A percentile compares a stretch with the other conserved stretches of the same genome.
Evolutionary conservation across 2,797 vertebrate genomes (phyloP).

Genomic region (Chloroceryle amazona): DNA sequence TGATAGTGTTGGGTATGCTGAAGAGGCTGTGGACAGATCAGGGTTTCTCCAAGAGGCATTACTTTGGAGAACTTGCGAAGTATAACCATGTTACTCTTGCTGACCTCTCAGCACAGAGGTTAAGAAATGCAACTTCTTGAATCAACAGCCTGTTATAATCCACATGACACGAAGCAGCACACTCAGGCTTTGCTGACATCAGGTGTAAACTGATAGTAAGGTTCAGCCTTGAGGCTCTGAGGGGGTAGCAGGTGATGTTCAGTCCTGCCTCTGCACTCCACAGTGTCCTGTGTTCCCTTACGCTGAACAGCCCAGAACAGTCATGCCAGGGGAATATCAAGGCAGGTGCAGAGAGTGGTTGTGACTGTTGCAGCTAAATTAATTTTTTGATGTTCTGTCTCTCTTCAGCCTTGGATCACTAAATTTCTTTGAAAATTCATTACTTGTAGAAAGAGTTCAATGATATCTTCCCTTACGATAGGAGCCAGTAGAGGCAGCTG

Average conservation of each 20-base stretch:
- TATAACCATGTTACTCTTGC: accelerated
- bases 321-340: not conserved
- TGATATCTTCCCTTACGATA: not conserved
- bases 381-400: not conserved
- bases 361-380: not conserved
- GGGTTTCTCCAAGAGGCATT: not conserved
- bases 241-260: not conserved
- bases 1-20: accelerated
- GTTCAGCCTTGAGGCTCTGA: not conserved
- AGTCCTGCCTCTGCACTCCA: not conserved
- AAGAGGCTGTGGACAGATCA: not conserved
- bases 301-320: not conserved
- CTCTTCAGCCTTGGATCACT: not conserved
- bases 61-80: not conserved
- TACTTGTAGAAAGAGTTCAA: not conserved
- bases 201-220: not conserved
- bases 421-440: not conserved
- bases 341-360: not conserved
- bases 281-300: not conserved
- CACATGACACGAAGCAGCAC: accelerated
- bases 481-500: not conserved
- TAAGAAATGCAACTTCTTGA: not conserved
- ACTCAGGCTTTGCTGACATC: not conserved
- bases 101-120: not conserved
- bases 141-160: not conserved